Conservation (phyloP, 2,113 vertebrate genomes). For the Collichthys lucidus region DNA sequence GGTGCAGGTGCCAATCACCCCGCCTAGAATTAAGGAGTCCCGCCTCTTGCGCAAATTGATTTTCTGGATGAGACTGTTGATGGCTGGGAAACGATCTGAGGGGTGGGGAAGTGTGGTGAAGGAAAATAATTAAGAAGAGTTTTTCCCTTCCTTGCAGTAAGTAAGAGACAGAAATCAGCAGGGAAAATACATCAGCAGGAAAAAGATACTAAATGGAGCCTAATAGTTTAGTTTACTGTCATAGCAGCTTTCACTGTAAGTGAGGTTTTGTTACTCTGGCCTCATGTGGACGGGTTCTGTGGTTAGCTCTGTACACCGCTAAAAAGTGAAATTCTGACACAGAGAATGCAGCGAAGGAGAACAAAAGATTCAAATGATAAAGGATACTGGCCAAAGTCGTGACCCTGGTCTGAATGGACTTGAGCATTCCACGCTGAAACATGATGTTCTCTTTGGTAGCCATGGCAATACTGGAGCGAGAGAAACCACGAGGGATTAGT, state of each 20-base stretch:
- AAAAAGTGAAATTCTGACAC: neutral
- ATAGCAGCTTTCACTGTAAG: constrained; percentile 16
- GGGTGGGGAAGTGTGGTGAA: constrained; percentile 60
- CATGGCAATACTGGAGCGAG: constrained; percentile 92
- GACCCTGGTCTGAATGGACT: constrained; percentile 96
- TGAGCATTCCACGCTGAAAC: constrained; percentile 94
- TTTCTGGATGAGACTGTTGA: constrained; percentile 95
- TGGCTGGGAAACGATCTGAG: constrained; percentile 94
- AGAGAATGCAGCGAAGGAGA: neutral
- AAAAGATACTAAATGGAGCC: constrained; percentile 12
- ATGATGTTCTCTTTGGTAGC: constrained; percentile 98
- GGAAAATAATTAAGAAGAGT: constrained; percentile 68
- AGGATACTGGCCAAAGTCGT: constrained; percentile 99
- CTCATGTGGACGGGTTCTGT: no score
- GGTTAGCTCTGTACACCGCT: neutral
- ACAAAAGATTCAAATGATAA: constrained; percentile 25
- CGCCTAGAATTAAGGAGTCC: constrained; percentile 93
- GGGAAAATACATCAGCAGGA: constrained; percentile 31
- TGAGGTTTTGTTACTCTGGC: constrained; percentile 12
- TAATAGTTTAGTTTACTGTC: constrained; percentile 2
- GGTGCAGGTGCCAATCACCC: constrained; percentile 92
- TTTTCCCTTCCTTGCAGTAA: constrained; percentile 25
- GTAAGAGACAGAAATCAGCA: constrained; percentile 34
- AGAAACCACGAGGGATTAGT: constrained; percentile 35
- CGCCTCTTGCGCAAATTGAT: constrained; percentile 96